Percentiles rank a stretch among this genome's conserved stretches.
These are phyloP conservation scores for Actinostola sp. DNA, from an alignment of 92 coral and sea anemone genomes.

Conservation along the genomic window DNA sequence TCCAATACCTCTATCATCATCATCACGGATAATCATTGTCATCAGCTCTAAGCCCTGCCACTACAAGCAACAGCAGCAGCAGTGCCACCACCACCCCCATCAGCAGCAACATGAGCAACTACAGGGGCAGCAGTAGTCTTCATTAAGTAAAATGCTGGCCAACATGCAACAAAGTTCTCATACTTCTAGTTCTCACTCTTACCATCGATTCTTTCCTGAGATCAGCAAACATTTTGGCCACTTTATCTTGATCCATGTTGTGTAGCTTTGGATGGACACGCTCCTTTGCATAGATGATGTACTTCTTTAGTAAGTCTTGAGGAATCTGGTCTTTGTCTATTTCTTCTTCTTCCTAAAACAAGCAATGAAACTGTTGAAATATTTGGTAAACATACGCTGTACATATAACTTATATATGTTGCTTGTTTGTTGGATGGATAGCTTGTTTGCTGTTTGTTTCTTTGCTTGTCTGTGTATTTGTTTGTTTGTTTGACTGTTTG, in stretches of 20 bases:
- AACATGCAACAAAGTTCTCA: too few relatives aligned
- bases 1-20: too few relatives aligned
- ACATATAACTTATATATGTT: neutral
- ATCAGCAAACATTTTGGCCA: constrained; percentile 95
- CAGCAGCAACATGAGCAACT: too few relatives aligned
- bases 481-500: neutral
- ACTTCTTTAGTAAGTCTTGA: constrained; percentile 94
- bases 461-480: neutral
- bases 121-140: too few relatives aligned
- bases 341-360: constrained; percentile 48
- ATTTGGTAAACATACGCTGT: neutral
- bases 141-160: too few relatives aligned
- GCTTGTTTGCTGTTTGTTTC: neutral
- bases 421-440: neutral
- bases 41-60: too few relatives aligned
- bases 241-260: constrained; percentile 99
- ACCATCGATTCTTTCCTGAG: constrained; percentile 97
- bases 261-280: constrained; percentile 91
- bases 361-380: neutral
- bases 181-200: too few relatives aligned
- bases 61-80: too few relatives aligned
- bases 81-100: too few relatives aligned
- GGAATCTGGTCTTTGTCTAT: constrained; percentile 68
- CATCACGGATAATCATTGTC: too few relatives aligned
- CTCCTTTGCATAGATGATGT: constrained; percentile 92